Conservation (phyloP, 2,888 invertebrate species). For the Megamerina dolium region DNA sequence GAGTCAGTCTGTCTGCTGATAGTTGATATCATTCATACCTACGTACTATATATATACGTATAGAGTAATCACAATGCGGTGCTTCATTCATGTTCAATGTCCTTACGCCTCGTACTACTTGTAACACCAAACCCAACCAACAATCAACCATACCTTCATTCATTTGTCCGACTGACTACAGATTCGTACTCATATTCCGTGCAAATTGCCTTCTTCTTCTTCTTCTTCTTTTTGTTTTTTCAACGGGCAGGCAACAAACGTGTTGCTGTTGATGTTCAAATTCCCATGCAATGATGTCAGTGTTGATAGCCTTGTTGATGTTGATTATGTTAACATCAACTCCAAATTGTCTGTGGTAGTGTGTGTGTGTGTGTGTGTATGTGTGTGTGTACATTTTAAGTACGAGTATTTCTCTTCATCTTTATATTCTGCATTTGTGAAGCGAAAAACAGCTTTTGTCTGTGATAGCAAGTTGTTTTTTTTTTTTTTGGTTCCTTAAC, state of each 20-base stretch:
- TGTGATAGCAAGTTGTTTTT: neutral
- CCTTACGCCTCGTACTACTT: too few species aligned
- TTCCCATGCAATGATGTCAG: slow-evolving; percentile 26
- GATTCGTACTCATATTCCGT: too few species aligned
- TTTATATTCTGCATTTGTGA: neutral
- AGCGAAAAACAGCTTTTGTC: neutral
- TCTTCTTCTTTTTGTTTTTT: too few species aligned
- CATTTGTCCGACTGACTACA: neutral
- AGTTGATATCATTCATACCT: too few species aligned
- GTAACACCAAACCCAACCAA: neutral
- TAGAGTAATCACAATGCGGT: too few species aligned
- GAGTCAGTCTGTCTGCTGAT: too few species aligned
- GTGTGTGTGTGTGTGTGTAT: slow-evolving; percentile 1
- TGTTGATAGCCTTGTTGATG: slow-evolving; percentile 18
- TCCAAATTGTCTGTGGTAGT: neutral
- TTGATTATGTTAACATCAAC: slow-evolving; percentile 1
- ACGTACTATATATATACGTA: too few species aligned
- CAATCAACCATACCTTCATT: neutral
- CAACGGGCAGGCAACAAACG: slow-evolving; percentile 23
- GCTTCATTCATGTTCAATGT: too few species aligned
- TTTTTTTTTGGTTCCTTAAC: too few species aligned
- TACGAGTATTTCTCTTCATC: neutral
- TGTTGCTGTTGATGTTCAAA: slow-evolving; percentile 30
- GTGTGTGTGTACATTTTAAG: neutral
- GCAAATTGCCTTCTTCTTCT: too few species aligned